phyloP scores from a whole-genome alignment of 2,888 invertebrate genomes.

The Periphyllus acericola region DNA sequence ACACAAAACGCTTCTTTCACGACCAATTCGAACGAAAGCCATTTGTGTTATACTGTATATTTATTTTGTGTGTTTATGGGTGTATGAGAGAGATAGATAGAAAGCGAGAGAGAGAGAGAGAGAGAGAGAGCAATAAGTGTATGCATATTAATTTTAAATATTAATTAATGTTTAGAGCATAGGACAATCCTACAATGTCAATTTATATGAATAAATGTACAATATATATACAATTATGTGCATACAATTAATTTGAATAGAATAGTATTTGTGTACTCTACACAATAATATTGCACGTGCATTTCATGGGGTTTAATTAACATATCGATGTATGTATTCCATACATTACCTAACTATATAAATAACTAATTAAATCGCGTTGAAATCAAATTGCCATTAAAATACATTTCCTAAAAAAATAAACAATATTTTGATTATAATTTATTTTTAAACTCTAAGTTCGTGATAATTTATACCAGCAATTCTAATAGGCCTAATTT shows the following conservation, averaged over 20 bases:
- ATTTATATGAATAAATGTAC: no score
- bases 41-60: neutral
- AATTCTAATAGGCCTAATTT: neutral
- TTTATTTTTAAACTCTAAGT: neutral
- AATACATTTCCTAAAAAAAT: neutral
- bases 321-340: neutral
- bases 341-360: neutral
- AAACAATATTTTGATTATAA: neutral
- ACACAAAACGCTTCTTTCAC: neutral
- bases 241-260: no score
- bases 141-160: no score
- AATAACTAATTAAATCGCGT: neutral
- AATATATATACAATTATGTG: no score
- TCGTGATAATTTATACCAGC: neutral
- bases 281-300: neutral
- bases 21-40: neutral
- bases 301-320: neutral
- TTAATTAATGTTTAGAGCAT: no score
- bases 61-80: no score
- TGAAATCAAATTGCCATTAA: neutral
- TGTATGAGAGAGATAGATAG: no score
- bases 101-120: no score
- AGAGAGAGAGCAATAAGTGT: no score
- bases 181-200: no score
- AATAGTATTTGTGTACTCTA: neutral